Evolutionary conservation across 2,113 vertebrate genomes (phyloP), one percentile per base, ranked within the genome.

Genomic region (Holacanthus passer): DNA sequence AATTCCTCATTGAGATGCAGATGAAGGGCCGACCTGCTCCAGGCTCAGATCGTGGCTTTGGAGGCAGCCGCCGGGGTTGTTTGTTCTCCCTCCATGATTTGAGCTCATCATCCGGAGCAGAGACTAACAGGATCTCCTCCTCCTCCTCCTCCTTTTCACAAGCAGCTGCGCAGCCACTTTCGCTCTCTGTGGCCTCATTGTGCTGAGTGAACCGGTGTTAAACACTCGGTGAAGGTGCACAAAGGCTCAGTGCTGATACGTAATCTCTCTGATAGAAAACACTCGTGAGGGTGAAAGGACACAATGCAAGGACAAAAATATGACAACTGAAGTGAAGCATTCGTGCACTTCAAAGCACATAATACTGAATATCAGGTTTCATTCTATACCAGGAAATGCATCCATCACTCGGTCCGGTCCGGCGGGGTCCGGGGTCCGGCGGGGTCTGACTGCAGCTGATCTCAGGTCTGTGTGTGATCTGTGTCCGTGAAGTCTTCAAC

Each of bases 1-100:
- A 59, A 66, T 56, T 86, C 85, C 77, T 83, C 87, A 83, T 89
- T 91, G 85, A 91, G 76, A 87, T 88, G 89, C 82, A 90, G 84
- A 88, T 87, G 84, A 88, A 73, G 84, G 47, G 41, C 75, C 76
- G 1, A 70, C 80, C 50, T 47, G 68, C 82, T 73, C 16, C 7
- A 10, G 59, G 68, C 79, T 77, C 56, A n/a, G 65, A 60, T 20
- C 6, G 53, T 3, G 81, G 86, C 76, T 80, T 84, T 84, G 55
- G 81, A 83, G 53, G 73, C 45, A 11, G 79, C 85, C 37, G 76
- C 73, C 55, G 0, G 48, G 35, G 14, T 37, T 35, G 77, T 84
- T 86, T 86, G 86, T 76, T 73, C 76, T 81, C 55, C 48, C 71
- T 64, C 53, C 19, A 12, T 53, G 73, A 81, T 83, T 78, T 87